Percentiles rank a stretch among this genome's conserved stretches.
Evolutionary conservation across 2,888 invertebrate species (phyloP).

Genomic region (Mimumesa dahlbomi): DNA sequence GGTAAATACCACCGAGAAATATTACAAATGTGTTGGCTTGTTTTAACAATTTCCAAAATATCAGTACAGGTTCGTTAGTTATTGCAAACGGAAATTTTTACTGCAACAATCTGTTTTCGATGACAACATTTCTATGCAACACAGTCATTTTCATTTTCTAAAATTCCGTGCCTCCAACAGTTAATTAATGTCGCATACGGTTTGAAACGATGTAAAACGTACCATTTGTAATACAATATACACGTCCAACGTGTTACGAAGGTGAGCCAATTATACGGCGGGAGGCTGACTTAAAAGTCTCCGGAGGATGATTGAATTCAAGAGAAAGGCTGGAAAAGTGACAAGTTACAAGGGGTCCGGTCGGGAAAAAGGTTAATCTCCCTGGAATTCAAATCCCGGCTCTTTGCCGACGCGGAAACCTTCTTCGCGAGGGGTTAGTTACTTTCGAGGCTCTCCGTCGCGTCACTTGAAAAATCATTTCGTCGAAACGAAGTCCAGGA

Average conservation of each 20-base stretch:
- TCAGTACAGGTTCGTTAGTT: too few species aligned
- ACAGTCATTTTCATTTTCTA: too few species aligned
- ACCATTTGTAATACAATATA: neutral
- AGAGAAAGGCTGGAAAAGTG: neutral
- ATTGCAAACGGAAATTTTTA: too few species aligned
- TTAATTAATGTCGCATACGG: too few species aligned
- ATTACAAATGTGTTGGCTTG: too few species aligned
- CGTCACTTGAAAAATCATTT: constrained; percentile 48
- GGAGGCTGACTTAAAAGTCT: neutral
- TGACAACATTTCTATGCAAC: too few species aligned
- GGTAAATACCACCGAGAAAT: too few species aligned
- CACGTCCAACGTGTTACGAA: neutral
- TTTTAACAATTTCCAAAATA: too few species aligned
- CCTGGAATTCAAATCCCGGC: constrained; percentile 40
- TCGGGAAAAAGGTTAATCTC: constrained; percentile 16
- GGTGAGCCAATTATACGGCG: too few species aligned
- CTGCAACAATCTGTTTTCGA: too few species aligned
- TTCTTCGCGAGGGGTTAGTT: constrained; percentile 16
- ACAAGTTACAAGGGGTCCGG: neutral
- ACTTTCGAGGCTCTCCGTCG: constrained; percentile 14
- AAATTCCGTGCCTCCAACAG: too few species aligned
- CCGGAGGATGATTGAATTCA: neutral
- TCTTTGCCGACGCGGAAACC: constrained; percentile 17
- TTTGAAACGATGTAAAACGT: neutral
- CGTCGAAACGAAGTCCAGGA: constrained; percentile 40